These are phyloP conservation scores for Ecliptopera silaceata DNA, from an alignment of 2,888 invertebrate genomes.

Conservation along the genomic window DNA sequence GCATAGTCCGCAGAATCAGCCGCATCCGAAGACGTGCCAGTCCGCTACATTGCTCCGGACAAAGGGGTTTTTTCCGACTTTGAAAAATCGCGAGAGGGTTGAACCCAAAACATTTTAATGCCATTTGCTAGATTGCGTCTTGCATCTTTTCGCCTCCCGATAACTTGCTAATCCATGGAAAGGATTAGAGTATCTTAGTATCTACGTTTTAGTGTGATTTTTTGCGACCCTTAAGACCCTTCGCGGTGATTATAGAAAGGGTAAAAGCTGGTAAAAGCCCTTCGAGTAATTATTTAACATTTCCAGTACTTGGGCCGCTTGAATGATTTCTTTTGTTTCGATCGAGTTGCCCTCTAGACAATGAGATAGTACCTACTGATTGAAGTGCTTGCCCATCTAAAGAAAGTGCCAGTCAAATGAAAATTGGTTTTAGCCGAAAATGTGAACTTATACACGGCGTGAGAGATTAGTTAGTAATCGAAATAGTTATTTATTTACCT, in stretches of 20 bases:
- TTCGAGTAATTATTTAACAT: conserved; percentile 77
- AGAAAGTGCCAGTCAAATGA: conserved; percentile 11
- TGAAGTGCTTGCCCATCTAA: conserved; percentile 14
- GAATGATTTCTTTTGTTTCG: conserved; percentile 50
- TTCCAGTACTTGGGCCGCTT: conserved; percentile 55
- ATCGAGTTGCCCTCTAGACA: conserved; percentile 23
- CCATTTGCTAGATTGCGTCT: conserved; percentile 83
- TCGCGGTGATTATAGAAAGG: conserved; percentile 70
- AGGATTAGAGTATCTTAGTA: conserved; percentile 75
- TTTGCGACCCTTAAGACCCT: conserved; percentile 69
- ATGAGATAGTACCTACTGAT: conserved; percentile 25
- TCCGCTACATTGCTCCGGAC: conserved; percentile 76
- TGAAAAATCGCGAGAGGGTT: conserved; percentile 82
- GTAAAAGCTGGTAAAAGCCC: conserved; percentile 62
- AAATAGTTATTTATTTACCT: no score
- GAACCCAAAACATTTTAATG: conserved; percentile 81
- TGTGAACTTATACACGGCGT: not conserved
- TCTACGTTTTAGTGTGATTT: conserved; percentile 78
- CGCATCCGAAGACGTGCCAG: conserved; percentile 78
- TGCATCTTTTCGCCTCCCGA: conserved; percentile 76
- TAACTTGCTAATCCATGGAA: conserved; percentile 78
- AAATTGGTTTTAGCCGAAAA: conserved; percentile 12
- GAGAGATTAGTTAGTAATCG: not conserved
- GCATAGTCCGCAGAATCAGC: conserved; percentile 51
- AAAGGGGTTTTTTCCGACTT: conserved; percentile 79